Percentiles rank a stretch among this genome's conserved stretches.
Evolutionary conservation across 2,113 vertebrate genomes (phyloP).

Genomic region (Phaethornis superciliosus): DNA sequence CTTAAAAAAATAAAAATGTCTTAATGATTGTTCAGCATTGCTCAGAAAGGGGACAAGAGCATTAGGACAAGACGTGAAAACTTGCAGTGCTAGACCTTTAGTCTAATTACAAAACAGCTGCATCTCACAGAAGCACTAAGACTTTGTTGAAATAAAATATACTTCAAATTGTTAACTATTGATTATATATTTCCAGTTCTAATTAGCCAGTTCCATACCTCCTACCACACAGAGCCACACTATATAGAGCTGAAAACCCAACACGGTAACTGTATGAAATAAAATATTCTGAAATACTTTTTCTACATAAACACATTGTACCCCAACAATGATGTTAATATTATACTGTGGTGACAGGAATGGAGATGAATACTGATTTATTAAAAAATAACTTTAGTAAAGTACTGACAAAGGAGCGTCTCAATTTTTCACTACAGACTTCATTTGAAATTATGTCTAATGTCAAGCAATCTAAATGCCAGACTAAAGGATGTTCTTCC

Average conservation of each 20-base stretch:
- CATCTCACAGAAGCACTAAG: not conserved
- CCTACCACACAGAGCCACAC: not conserved
- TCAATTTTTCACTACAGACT: conserved; percentile 43
- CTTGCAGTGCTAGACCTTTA: not conserved
- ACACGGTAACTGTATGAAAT: not conserved
- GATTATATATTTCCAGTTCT: not conserved
- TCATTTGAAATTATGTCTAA: conserved; percentile 36
- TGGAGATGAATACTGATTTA: conserved; percentile 35
- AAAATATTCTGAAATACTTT: not conserved
- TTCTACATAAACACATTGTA: not conserved
- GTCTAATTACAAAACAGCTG: not conserved
- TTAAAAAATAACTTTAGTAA: conserved; percentile 23
- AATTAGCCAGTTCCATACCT: not conserved
- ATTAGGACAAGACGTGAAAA: not conserved
- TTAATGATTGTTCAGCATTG: not conserved
- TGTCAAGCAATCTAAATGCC: not conserved
- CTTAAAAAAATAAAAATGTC: not conserved
- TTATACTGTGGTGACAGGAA: conserved; percentile 36
- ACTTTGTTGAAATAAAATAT: not conserved
- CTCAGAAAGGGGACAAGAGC: not conserved
- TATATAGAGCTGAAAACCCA: not conserved
- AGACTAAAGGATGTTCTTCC: conserved; percentile 62
- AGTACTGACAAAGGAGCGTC: conserved; percentile 49
- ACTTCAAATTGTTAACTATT: not conserved
- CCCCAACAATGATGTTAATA: conserved; percentile 42